Evolutionary conservation across 2,797 vertebrate genomes (phyloP), one percentile per base, ranked within the genome.

Genomic region (Diplodus puntazzo): DNA sequence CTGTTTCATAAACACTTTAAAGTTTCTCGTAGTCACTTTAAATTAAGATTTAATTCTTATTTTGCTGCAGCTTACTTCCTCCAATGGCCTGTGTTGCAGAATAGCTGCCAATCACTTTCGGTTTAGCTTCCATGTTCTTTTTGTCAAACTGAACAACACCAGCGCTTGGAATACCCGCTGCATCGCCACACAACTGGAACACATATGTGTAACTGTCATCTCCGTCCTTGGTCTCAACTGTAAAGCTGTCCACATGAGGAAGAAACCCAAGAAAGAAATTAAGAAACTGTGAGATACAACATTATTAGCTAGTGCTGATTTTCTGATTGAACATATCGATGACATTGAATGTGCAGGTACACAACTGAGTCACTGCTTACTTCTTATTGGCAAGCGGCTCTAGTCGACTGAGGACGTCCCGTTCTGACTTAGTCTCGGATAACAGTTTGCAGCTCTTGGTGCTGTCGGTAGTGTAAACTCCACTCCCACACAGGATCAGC

Each of bases 111-210:
- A 99, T 88, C 14, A 95, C 83, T 0, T 87, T 95, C 11, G 43
- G 1, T 34, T 75, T 87, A 9, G 63, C 88, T 0, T 5, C 5
- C 0, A 48, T 48, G 0, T 4, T 83, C 2, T 55, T 79, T 39
- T 3, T 88, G 2, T 94, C 75, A 43, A 73, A 72, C 81, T 99
- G 98, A 69, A 99, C 88, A 65, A 98, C 61, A 23, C 97, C 97
- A 11, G 95, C 97, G 48, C 93, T 90, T 0, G 77, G 70, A 0
- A 54, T 27, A 27, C 91, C 95, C 10, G 82, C 77, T 48, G 95
- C 97, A 73, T 98, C 95, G 13, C 96, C 96, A 92, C 98, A 99
- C 65, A 99, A 86, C 77, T 95, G 94, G 88, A 99, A 97, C 0
- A 87, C 65, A 77, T 99, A 99, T 0, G 80, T 23, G 76, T 98